Evolutionary conservation across 2,113 vertebrate species (phyloP), one percentile per base, ranked within the genome.

Genomic region (Phainopepla nitens): DNA sequence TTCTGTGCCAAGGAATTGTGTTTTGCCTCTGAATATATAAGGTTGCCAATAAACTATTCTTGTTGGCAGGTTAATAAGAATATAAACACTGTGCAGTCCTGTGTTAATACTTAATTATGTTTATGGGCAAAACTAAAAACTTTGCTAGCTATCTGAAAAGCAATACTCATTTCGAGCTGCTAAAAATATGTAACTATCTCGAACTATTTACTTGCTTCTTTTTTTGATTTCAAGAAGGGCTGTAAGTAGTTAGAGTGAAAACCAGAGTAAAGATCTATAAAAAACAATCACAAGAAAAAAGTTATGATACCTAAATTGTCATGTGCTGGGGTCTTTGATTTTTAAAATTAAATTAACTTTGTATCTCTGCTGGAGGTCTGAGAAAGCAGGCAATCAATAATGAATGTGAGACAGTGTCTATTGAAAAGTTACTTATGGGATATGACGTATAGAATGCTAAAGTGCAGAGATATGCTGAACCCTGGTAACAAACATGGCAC

Each of bases 1-100:
- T 91, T 91, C 70, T 94, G 98, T 98, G 98, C 98, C 98, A 98
- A 98, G 98, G 93, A 98, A 96, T 82, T 94, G 88, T 90, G 83
- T 94, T 96, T 97, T 97, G 96, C 97, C 97, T 98, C 97, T 97
- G 96, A 97, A 96, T 95, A 94, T 79, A 94, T 97, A 83, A 96
- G 93, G 82, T 98, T 98, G 98, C 98, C 98, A 98, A 98, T 97
- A 94, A 95, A 97, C 88, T 93, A 68, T 96, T 94, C 96, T 96
- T 96, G 97, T 96, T 98, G 98, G 97, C 97, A 97, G 94, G 85
- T 95, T 92, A 87, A 95, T 90, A 93, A 94, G 82, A 82, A 70
- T 68, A 54, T 89, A 86, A 95, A 89, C 56, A 75, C 85, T 86
- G 39, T 91, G 62, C 93, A 85, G 76, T 89, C 93, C 96, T 90